Percentiles rank a stretch among this genome's conserved stretches.
Conservation (phyloP, 2,797 vertebrate species). For the Mionectes olivaceus region DNA sequence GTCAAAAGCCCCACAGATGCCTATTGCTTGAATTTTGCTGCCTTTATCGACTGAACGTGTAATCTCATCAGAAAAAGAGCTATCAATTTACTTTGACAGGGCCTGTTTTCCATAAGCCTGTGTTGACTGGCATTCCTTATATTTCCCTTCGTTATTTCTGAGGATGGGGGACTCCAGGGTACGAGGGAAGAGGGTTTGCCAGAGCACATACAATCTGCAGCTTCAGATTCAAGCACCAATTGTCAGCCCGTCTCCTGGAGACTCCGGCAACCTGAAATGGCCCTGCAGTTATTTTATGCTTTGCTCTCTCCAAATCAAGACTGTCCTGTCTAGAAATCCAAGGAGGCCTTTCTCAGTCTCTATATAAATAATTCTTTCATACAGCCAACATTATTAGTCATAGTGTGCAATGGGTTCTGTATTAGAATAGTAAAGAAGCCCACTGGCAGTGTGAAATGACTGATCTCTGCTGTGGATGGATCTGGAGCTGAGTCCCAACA, state of each 20-base stretch:
- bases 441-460: slow-evolving; percentile 70
- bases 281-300: slow-evolving; percentile 60
- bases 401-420: slow-evolving; percentile 64
- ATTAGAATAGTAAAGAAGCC: slow-evolving; percentile 62
- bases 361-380: slow-evolving; percentile 73
- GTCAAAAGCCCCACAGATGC: not conserved
- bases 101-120: slow-evolving; percentile 2
- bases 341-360: slow-evolving; percentile 71
- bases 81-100: not conserved
- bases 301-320: slow-evolving; percentile 62
- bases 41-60: not conserved
- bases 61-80: slow-evolving; percentile 34
- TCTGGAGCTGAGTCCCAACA: slow-evolving; percentile 37
- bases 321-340: slow-evolving; percentile 67
- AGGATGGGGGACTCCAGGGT: not conserved
- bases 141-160: not conserved
- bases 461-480: slow-evolving; percentile 56
- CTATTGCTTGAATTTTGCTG: not conserved
- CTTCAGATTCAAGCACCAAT: slow-evolving; percentile 40
- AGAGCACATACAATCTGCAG: not conserved
- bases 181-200: not conserved
- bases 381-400: slow-evolving; percentile 73
- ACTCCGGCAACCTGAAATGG: not conserved
- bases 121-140: not conserved
- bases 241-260: slow-evolving; percentile 10